Percentiles rank a stretch among this genome's conserved stretches.
Evolutionary conservation across 2,797 vertebrate species (phyloP).

Genomic region (Columba guinea): DNA sequence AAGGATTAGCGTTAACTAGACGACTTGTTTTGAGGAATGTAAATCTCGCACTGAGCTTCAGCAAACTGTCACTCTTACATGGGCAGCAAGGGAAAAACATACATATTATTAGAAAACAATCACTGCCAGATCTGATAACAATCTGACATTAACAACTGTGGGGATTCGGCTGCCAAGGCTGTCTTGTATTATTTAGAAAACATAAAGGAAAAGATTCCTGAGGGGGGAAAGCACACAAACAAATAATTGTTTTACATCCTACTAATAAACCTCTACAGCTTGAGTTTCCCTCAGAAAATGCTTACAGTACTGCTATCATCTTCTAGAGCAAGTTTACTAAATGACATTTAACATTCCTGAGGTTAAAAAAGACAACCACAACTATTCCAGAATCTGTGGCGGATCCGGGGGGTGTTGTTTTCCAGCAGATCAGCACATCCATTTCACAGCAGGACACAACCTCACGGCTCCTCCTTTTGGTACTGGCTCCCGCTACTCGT

Average conservation of each 20-base stretch:
- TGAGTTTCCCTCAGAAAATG: neutral
- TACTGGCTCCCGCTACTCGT: neutral
- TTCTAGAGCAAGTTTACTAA: neutral
- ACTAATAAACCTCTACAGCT: slow-evolving; percentile 32
- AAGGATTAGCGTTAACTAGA: neutral
- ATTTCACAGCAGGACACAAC: neutral
- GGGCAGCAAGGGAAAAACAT: slow-evolving; percentile 50
- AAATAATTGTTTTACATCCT: slow-evolving; percentile 62
- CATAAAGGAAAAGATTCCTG: slow-evolving; percentile 49
- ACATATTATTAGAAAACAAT: slow-evolving; percentile 61
- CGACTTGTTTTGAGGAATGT: neutral
- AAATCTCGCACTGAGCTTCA: slow-evolving; percentile 20
- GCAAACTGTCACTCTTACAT: slow-evolving; percentile 52
- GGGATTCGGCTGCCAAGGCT: slow-evolving; percentile 58
- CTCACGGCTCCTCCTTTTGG: neutral
- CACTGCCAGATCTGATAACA: slow-evolving; percentile 65
- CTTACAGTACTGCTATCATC: neutral
- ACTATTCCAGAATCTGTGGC: neutral
- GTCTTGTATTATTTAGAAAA: slow-evolving; percentile 58
- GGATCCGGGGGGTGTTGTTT: fast-evolving
- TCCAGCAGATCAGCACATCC: neutral
- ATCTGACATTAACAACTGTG: slow-evolving; percentile 65
- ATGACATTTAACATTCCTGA: neutral
- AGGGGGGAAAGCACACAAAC: slow-evolving; percentile 41
- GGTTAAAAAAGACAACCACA: neutral